Base-by-base conservation (phyloP, 2,113 vertebrate species). In the Corythornis vintsioides region DNA sequence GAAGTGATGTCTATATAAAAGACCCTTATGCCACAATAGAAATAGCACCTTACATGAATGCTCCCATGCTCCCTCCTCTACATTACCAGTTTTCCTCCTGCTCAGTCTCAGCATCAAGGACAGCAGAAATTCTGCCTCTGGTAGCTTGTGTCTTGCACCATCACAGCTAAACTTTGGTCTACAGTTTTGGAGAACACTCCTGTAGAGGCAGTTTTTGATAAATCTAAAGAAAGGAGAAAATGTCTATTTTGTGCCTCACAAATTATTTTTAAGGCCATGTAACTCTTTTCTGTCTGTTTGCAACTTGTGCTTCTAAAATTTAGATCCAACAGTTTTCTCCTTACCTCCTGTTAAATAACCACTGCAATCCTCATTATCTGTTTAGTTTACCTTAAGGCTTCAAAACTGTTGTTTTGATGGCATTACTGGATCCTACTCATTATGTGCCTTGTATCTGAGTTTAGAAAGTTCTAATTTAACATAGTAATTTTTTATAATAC, bases 41-140 rank as follows among this genome's bases (percentile, higher is more conserved):
- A 92, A 93, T 75, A 94, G 93, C 88, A 93, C 79, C 79, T 78
- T 73, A 72, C 56, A 84, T 9, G 20, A 60, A 56, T 76, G 76
- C 5, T 17, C 29, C 48, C 48, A 45, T 47, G 26, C 45, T 81
- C 50, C 20, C 56, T 53, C 47, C 47, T 3, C 21, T 65, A 50
- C 33, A 69, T 63, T 53, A 83, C 42, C 69, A 86, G 64, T 71
- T 72, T 83, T 89, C n/a, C 52, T 82, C 38, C 67, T 47, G 73
- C 6, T 76, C 74, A 84, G 59, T 25, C 47, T 88, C 69, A 71
- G 60, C 84, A 85, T 85, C 47, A 81, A 70, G 35, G 50, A 77
- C 3, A 83, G 67, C 45, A 92, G 59, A 67, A 48, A 82, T 59
- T 80, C 48, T 69, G 6, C 40, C n/a, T 73, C 76, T 50, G 31